Evolutionary conservation across 2,797 vertebrate species (phyloP), one percentile per base, ranked within the genome.

Genomic region (Lemur catta): DNA sequence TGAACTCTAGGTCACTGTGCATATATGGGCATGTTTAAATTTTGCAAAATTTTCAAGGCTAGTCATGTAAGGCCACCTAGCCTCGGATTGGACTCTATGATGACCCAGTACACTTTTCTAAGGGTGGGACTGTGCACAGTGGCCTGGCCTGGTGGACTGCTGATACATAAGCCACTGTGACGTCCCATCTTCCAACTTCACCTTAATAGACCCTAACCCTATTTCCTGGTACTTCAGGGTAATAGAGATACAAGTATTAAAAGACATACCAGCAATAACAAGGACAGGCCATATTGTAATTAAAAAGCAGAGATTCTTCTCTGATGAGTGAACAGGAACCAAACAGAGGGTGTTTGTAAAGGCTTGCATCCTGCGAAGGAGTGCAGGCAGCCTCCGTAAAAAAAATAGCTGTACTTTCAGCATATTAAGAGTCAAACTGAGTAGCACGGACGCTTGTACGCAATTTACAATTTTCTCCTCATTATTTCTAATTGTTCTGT

Each of bases 401-500:
- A 46, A 82, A 93, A 96, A 75, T 38, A 78, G 84, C 84, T 91
- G 38, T 55, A 86, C 69, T 96, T 96, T 91, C 52, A 79, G 92
- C 72, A 89, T 94, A 94, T 93, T 97, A 96, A 97, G 76, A 84
- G 80, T 92, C 89, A 92, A 75, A 89, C 52, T 85, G 93, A 97
- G 90, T n/a, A 75, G 76, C 72, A 72, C 33, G 57, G 94, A 88
- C 55, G 17, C 63, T 85, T 94, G 84, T 87, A 78, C 86, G 82
- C 84, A 96, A 95, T 96, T 98, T 93, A 94, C 65, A 96, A 95
- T 95, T 97, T 97, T 93, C 78, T 84, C 61, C 72, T 97, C 89
- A 95, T 98, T 96, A 97, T 96, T 96, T 93, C 81, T 96, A 97
- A 97, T 97, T 97, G 95, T 97, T 96, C 92, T 84, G 2, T 94